Conservation (phyloP, 2,797 vertebrate genomes). For the Emys orbicularis region DNA sequence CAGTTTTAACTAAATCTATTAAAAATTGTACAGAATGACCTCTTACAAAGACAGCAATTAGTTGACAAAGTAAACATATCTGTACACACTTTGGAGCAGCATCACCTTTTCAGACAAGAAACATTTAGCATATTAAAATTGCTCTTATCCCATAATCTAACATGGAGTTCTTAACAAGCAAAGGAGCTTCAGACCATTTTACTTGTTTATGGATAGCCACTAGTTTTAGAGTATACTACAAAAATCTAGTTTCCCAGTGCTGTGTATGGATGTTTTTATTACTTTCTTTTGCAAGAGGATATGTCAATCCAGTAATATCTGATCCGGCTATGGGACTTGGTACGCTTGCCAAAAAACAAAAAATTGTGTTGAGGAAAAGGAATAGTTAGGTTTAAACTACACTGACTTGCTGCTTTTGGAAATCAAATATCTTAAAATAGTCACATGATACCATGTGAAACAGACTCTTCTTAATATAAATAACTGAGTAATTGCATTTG, state of each 20-base stretch:
- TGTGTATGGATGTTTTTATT: neutral
- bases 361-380: neutral
- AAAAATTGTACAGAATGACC: conserved; percentile 51
- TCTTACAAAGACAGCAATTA: conserved; percentile 55
- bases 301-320: neutral
- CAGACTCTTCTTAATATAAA: accelerated
- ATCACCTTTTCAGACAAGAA: conserved; percentile 53
- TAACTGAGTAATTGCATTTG: neutral
- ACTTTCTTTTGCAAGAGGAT: neutral
- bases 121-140: conserved; percentile 36
- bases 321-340: neutral
- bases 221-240: neutral
- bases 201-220: neutral
- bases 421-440: neutral
- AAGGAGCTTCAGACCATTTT: neutral
- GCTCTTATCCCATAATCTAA: conserved; percentile 39
- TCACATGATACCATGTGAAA: neutral
- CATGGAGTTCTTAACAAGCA: neutral
- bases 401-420: neutral
- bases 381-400: neutral
- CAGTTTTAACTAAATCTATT: conserved; percentile 43
- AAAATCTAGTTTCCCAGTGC: neutral
- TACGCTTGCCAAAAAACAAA: neutral
- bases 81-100: conserved; percentile 44
- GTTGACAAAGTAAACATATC: conserved; percentile 34